phyloP scores from a whole-genome alignment of 2,797 vertebrate species.

The Chelon labrosus region DNA sequence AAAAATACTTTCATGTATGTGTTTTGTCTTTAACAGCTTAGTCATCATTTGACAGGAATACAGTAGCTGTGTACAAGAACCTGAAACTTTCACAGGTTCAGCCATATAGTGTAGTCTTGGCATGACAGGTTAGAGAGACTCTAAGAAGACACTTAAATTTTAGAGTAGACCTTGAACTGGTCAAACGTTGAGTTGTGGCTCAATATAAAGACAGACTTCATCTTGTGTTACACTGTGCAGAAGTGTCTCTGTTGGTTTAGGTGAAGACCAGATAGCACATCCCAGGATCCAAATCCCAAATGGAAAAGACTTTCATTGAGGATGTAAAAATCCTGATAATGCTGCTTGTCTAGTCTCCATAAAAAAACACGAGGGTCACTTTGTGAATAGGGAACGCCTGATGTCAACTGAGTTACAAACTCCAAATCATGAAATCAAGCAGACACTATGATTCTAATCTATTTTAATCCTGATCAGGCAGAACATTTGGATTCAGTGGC shows the following conservation, averaged over 20 bases:
- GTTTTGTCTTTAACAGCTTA: neutral
- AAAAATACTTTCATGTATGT: neutral
- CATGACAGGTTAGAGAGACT: slow-evolving; percentile 4
- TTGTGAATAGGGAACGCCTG: slow-evolving; percentile 60
- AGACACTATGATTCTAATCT: slow-evolving; percentile 3
- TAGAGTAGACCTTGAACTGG: slow-evolving; percentile 14
- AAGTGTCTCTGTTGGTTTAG: slow-evolving; percentile 39
- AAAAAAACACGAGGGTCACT: slow-evolving; percentile 47
- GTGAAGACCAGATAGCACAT: slow-evolving; percentile 48
- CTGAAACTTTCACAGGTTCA: neutral
- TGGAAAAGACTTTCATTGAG: slow-evolving; percentile 22
- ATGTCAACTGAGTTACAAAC: neutral
- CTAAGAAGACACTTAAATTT: neutral
- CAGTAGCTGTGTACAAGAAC: slow-evolving; percentile 6
- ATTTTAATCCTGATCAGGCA: slow-evolving; percentile 10
- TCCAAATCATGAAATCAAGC: neutral
- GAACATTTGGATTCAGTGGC: slow-evolving; percentile 30
- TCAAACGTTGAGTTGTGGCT: slow-evolving; percentile 20
- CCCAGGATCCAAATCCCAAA: slow-evolving; percentile 40
- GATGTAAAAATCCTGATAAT: slow-evolving; percentile 41
- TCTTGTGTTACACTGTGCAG: neutral
- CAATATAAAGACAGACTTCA: slow-evolving; percentile 30
- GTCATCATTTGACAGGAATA: neutral
- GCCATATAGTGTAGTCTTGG: neutral
- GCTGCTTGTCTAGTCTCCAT: slow-evolving; percentile 49